Percentiles rank a stretch among this genome's conserved stretches.
Conservation (phyloP, 2,888 invertebrate genomes). For the Ectemnius cavifrons region DNA sequence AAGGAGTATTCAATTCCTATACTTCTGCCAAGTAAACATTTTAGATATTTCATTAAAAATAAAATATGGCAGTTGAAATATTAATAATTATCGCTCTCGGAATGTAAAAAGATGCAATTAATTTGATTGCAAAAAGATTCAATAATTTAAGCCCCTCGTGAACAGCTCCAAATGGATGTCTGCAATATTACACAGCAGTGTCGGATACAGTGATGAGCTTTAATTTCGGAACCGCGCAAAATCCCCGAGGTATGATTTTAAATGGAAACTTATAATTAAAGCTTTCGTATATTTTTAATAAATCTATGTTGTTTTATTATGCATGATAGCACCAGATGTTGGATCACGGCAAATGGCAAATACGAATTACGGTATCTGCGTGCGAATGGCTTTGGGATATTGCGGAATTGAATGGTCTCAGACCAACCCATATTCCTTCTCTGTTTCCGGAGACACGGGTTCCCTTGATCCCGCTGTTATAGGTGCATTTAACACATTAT, state of each 20-base stretch:
- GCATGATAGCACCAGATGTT: slow-evolving; percentile 64
- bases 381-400: slow-evolving; percentile 85
- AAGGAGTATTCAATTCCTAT: too few species aligned
- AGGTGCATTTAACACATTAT: slow-evolving; percentile 25
- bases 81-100: background rate
- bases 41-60: background rate
- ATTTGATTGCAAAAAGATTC: background rate
- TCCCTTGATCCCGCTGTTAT: slow-evolving; percentile 80
- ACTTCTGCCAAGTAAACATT: too few species aligned
- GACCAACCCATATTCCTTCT: slow-evolving; percentile 83
- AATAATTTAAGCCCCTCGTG: slow-evolving; percentile 57
- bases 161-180: slow-evolving; percentile 87
- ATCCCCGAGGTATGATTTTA: slow-evolving; percentile 76
- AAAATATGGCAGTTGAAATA: background rate
- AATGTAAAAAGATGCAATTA: background rate
- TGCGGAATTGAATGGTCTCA: slow-evolving; percentile 86
- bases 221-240: slow-evolving; percentile 85
- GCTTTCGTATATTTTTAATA: slow-evolving; percentile 4
- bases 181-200: slow-evolving; percentile 85
- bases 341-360: slow-evolving; percentile 87
- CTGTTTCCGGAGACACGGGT: slow-evolving; percentile 85
- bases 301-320: slow-evolving; percentile 4
- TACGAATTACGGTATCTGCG: slow-evolving; percentile 88
- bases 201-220: slow-evolving; percentile 86
- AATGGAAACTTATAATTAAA: background rate